phyloP scores from a whole-genome alignment of 2,113 vertebrate genomes.

The Stegastes partitus region DNA sequence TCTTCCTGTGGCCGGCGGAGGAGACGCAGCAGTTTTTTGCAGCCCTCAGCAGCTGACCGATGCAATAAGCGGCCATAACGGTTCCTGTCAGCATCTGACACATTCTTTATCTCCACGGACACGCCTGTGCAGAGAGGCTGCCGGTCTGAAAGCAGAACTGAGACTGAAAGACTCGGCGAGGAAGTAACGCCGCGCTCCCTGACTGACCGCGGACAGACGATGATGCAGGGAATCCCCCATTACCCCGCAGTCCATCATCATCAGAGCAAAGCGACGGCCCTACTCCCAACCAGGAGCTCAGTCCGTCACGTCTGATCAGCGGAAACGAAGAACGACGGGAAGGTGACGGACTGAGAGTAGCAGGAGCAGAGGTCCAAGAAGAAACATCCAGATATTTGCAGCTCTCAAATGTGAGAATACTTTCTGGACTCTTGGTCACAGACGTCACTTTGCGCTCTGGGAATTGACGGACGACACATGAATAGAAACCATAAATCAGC shows the following conservation, averaged over 20 bases:
- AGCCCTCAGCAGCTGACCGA: constrained; percentile 61
- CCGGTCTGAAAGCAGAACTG: constrained; percentile 10
- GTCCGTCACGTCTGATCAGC: constrained; percentile 28
- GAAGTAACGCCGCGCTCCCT: constrained; percentile 15
- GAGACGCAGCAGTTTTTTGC: constrained; percentile 25
- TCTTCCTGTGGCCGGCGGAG: constrained; percentile 10
- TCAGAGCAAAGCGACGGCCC: neutral
- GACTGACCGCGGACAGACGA: constrained; percentile 16
- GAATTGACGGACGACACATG: no score
- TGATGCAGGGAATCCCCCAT: constrained; percentile 65
- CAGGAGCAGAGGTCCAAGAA: neutral
- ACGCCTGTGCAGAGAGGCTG: constrained; percentile 15
- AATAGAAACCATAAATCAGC: no score
- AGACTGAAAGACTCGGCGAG: neutral
- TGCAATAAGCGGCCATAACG: constrained; percentile 32
- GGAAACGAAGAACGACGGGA: neutral
- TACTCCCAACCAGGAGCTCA: neutral
- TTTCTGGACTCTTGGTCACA: no score
- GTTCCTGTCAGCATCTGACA: constrained; percentile 52
- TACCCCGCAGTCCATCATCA: constrained; percentile 65
- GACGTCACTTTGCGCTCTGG: no score
- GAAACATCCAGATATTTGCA: neutral
- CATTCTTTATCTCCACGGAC: constrained; percentile 24
- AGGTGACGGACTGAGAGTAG: neutral
- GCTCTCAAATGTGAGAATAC: neutral